Conservation (phyloP, 2,797 vertebrate species). For the Semotilus atromaculatus region DNA sequence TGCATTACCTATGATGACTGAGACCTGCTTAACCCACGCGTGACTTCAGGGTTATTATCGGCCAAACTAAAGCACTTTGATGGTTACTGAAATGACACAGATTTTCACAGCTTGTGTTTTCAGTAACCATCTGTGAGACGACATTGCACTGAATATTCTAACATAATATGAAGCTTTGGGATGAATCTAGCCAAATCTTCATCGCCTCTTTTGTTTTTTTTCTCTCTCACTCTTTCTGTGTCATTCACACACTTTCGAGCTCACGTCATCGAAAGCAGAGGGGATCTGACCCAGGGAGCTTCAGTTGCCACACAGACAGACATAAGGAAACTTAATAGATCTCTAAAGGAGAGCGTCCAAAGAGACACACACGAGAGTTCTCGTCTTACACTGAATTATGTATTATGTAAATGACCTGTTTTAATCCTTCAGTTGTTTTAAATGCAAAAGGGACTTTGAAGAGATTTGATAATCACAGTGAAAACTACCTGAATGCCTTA, state of each 20-base stretch:
- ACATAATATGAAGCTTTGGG: background rate
- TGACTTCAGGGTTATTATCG: conserved; percentile 16
- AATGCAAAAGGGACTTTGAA: background rate
- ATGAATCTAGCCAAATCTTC: background rate
- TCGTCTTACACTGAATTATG: conserved; percentile 56
- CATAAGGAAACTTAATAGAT: conserved; percentile 51
- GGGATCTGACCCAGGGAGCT: conserved; percentile 23
- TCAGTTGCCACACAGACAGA: conserved; percentile 34
- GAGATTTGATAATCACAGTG: background rate
- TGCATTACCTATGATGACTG: conserved; percentile 13
- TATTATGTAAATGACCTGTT: conserved; percentile 24
- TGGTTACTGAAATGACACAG: conserved; percentile 24
- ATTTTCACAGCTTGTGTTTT: conserved; percentile 32
- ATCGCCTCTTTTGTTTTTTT: background rate
- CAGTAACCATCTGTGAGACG: conserved; percentile 19
- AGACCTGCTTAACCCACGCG: conserved; percentile 14
- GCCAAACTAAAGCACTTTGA: conserved; percentile 17
- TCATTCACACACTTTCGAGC: conserved; percentile 19
- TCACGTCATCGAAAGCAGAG: conserved; percentile 38
- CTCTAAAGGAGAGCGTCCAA: conserved; percentile 13
- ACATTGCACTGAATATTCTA: conserved; percentile 12
- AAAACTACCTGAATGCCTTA: background rate
- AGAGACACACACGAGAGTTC: background rate
- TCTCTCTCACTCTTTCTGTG: background rate
- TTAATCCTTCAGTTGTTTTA: conserved; percentile 14